These are phyloP conservation scores for Aphrophora alni DNA, from an alignment of 2,888 invertebrate genomes.

Conservation along the genomic window DNA sequence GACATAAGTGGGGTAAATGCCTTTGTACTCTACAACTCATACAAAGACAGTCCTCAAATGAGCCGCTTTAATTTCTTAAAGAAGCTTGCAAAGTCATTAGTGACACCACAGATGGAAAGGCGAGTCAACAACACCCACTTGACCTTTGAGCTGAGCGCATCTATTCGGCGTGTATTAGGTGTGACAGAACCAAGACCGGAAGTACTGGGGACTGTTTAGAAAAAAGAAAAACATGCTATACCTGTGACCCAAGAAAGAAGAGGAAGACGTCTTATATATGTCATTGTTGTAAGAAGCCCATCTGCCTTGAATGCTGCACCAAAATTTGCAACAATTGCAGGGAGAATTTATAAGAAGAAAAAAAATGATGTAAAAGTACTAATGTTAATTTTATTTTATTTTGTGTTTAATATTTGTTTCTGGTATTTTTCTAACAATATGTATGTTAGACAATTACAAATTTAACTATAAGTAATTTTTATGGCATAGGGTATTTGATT, in stretches of 20 bases:
- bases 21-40: background rate
- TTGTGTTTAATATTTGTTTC: background rate
- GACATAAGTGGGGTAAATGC: too few species aligned
- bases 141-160: background rate
- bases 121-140: conserved; percentile 11
- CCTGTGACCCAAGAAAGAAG: background rate
- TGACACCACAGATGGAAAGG: conserved; percentile 1
- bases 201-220: background rate
- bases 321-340: background rate
- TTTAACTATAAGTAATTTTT: background rate
- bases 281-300: conserved; percentile 6
- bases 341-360: background rate
- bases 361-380: background rate
- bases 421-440: background rate
- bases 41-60: conserved; percentile 2
- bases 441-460: background rate
- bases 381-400: background rate
- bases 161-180: background rate
- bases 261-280: background rate
- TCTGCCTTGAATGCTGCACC: background rate
- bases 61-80: conserved; percentile 1
- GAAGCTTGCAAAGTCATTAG: background rate
- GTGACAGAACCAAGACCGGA: conserved; percentile 10
- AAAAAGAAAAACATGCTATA: too few species aligned
- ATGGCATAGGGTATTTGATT: background rate